A percentile compares a stretch with the other conserved stretches of the same genome.
These are phyloP conservation scores for Cathartes aura DNA, from an alignment of 2,113 vertebrate genomes.

Conservation along the genomic window DNA sequence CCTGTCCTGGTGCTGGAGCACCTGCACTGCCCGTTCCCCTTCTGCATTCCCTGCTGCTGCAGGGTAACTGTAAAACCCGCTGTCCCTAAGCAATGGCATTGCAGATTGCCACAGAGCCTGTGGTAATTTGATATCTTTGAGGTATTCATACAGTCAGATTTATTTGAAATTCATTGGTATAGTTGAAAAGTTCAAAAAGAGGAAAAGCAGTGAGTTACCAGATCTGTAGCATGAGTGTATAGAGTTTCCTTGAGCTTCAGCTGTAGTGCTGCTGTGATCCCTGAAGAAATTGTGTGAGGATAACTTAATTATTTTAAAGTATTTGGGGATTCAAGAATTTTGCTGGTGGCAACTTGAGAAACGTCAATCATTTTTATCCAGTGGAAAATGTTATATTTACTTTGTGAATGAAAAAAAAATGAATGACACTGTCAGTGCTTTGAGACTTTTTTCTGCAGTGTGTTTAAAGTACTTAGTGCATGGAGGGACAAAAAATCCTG, in stretches of 20 bases:
- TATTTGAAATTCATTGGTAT: background rate
- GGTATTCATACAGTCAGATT: background rate
- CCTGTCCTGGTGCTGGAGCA: background rate
- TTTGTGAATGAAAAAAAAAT: background rate
- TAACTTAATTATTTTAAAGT: constrained; percentile 21
- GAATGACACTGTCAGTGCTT: background rate
- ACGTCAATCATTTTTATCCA: constrained; percentile 2
- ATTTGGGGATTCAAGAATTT: background rate
- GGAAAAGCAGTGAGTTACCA: background rate
- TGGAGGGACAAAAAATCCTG: background rate
- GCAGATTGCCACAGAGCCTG: background rate
- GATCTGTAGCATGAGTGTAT: background rate
- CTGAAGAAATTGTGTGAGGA: background rate
- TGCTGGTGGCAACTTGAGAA: background rate
- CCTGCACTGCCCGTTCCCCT: rapidly evolving
- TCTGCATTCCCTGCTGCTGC: background rate
- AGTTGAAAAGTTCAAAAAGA: background rate
- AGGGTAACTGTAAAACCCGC: background rate
- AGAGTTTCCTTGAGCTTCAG: background rate
- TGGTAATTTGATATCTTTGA: background rate
- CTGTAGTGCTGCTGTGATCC: background rate
- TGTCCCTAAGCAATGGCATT: background rate
- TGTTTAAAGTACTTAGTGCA: background rate
- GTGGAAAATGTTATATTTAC: background rate
- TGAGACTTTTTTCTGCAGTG: background rate